phyloP scores from a whole-genome alignment of 1,140 invertebrate species.

The Brachionus manjavacas region DNA sequence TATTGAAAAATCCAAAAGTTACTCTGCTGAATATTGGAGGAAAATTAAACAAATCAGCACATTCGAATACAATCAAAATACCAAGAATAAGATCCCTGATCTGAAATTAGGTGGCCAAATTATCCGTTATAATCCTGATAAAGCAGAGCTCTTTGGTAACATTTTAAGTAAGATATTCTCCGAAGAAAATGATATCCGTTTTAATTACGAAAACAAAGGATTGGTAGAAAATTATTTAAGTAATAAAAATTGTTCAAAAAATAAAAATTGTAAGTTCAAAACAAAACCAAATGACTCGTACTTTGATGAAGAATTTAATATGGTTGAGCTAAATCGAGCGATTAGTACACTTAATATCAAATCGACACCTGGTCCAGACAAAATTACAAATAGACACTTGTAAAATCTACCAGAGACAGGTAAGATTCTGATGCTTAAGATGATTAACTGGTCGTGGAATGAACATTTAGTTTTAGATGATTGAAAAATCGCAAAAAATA shows the following conservation, averaged over 20 bases:
- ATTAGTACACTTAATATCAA: background rate
- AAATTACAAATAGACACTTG: background rate
- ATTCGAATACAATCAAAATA: background rate
- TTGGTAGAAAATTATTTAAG: background rate
- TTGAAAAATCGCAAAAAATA: background rate
- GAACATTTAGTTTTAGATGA: background rate
- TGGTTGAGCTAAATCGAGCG: background rate
- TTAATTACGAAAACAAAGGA: background rate
- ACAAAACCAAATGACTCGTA: background rate
- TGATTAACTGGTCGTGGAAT: background rate
- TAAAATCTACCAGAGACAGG: background rate
- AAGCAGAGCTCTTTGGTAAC: no score
- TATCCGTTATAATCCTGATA: background rate
- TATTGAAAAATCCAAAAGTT: background rate
- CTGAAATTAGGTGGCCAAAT: background rate
- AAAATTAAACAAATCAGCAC: background rate
- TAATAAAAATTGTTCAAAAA: background rate
- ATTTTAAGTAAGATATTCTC: background rate
- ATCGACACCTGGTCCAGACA: background rate
- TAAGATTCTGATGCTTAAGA: background rate
- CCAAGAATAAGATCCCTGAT: background rate
- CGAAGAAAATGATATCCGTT: background rate
- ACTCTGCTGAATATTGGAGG: background rate
- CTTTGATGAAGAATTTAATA: background rate
- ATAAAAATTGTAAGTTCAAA: no score